phyloP scores from a whole-genome alignment of 2,113 vertebrate genomes.

The Leucopsar rothschildi region DNA sequence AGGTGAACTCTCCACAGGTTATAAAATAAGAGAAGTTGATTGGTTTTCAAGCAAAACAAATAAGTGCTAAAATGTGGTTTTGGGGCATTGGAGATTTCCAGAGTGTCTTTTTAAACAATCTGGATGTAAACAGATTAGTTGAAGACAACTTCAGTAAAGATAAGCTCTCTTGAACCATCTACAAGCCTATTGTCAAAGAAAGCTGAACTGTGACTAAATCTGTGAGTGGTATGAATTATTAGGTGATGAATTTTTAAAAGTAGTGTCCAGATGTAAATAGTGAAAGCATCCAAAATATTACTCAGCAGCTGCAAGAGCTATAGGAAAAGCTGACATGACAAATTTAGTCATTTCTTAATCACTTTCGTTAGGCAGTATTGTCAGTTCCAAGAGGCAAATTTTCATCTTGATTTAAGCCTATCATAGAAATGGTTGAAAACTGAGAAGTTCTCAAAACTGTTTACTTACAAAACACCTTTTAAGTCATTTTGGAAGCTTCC shows the following conservation, averaged over 20 bases:
- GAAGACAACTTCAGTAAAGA: constrained; percentile 31
- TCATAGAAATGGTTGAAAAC: constrained; percentile 70
- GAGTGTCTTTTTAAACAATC: constrained; percentile 24
- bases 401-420: constrained; percentile 66
- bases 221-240: constrained; percentile 68
- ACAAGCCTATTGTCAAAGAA: constrained; percentile 60
- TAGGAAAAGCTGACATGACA: constrained; percentile 74
- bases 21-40: background rate
- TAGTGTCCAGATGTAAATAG: constrained; percentile 75
- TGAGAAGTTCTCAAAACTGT: constrained; percentile 57
- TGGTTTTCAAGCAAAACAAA: background rate
- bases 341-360: constrained; percentile 75
- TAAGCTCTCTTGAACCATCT: constrained; percentile 13
- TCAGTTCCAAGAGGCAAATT: constrained; percentile 71
- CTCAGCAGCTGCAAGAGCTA: constrained; percentile 75
- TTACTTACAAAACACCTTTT: constrained; percentile 70
- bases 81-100: background rate
- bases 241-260: constrained; percentile 74
- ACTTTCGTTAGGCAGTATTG: constrained; percentile 71
- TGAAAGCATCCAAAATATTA: constrained; percentile 71
- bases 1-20: background rate
- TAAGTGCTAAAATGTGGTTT: background rate
- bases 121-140: background rate
- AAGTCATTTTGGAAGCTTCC: constrained; percentile 48
- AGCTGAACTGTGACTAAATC: constrained; percentile 62